Conservation (phyloP, 2,797 vertebrate genomes). For the Oreochromis mossambicus region DNA sequence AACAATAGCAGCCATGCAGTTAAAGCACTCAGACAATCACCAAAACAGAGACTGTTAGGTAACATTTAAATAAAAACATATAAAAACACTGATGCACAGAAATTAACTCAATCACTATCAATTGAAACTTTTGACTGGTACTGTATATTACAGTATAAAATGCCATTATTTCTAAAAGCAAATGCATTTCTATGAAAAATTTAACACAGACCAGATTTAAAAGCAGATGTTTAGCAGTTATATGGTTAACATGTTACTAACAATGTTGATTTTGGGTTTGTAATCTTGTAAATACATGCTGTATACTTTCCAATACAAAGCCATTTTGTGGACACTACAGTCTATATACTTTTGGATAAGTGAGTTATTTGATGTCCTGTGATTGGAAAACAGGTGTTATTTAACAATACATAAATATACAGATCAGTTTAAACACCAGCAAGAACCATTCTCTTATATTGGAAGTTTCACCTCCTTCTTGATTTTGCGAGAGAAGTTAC, state of each 20-base stretch:
- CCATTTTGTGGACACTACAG: background rate
- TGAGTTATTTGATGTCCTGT: background rate
- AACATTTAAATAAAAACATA: background rate
- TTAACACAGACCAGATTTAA: background rate
- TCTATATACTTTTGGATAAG: too few species aligned
- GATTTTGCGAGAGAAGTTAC: background rate
- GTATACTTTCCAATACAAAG: background rate
- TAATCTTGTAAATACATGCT: background rate
- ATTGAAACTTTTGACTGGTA: background rate
- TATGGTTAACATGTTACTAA: background rate
- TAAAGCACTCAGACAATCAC: background rate
- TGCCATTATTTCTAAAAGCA: background rate
- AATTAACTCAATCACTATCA: background rate
- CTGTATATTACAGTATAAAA: background rate
- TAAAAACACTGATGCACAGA: background rate
- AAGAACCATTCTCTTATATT: background rate
- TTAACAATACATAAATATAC: background rate
- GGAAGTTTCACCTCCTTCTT: background rate
- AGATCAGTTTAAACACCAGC: background rate
- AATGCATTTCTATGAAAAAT: background rate
- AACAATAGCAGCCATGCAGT: background rate
- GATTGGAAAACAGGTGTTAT: background rate
- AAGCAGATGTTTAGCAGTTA: background rate
- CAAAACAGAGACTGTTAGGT: background rate
- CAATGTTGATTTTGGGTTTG: background rate